Evolutionary conservation across 1,140 invertebrate species (phyloP), one percentile per base, ranked within the genome.

Genomic region (Thaumatotibia leucotreta): DNA sequence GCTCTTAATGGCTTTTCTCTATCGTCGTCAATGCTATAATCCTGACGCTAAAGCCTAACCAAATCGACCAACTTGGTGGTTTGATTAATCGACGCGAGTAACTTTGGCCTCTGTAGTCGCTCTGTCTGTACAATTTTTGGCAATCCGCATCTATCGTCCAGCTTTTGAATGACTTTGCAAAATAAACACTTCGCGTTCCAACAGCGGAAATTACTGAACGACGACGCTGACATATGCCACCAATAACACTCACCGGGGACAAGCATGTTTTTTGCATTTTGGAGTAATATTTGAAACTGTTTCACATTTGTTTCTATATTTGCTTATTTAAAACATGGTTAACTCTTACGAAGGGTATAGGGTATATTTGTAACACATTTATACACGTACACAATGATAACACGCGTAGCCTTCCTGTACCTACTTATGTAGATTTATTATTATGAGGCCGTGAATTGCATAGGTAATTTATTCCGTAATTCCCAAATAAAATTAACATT

Each of bases 131-230:
- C 67, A 77, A n/a, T 79, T 69, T 50, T 65, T 72, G 33, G 49
- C 64, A 71, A 29, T 65, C 50, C n/a, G 74, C 61, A 78, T 79
- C 69, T 75, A 76, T 73, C 75, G 73, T 76, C 75, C 71, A 76
- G 72, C 76, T 73, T 68, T 70, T 77, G 73, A 75, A 81, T 79
- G 79, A 82, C 78, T 84, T 86, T 78, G 76, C 75, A 77, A 17
- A 82, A 80, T 75, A 82, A 82, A 85, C 79, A 83, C 84, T 82
- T 75, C 74, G 73, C 74, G n/a, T 75, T 69, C 69, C 68, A 63
- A 68, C 72, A 76, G 72, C 79, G 81, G 76, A 87, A 86, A 86
- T 86, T 84, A 83, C 80, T 73, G 72, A 83, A 72, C 77, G 84
- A n/a, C n/a, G n/a, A 14, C 8, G 23, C 75, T 85, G 84, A 89